These are phyloP conservation scores for Mechanitis mazaeus DNA, from an alignment of 2,888 invertebrate genomes.

Conservation along the genomic window DNA sequence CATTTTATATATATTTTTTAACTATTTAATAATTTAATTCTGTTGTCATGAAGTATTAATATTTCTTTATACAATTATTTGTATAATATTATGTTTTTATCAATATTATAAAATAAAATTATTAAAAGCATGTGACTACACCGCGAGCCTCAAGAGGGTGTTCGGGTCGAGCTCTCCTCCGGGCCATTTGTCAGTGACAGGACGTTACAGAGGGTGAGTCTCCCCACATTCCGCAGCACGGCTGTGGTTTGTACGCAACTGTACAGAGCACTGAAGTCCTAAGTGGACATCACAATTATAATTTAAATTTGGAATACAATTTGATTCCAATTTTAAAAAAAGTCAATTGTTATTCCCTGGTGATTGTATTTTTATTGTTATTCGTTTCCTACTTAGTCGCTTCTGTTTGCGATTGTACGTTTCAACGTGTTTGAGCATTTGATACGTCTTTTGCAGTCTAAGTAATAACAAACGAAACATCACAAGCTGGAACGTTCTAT, in stretches of 20 bases:
- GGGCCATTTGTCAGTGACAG: conserved; percentile 76
- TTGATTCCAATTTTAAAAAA: conserved; percentile 13
- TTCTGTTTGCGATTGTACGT: background rate
- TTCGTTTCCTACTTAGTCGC: background rate
- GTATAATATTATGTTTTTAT: no score
- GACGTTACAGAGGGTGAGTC: conserved; percentile 53
- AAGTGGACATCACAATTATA: conserved; percentile 29
- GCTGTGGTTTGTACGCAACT: conserved; percentile 57
- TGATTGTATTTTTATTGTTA: background rate
- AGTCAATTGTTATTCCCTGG: background rate
- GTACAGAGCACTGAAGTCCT: conserved; percentile 42
- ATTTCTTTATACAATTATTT: no score
- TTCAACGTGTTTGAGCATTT: no score
- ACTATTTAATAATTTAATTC: no score
- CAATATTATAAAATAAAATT: conserved; percentile 8
- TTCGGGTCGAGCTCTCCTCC: conserved; percentile 69
- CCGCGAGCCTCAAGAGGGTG: conserved; percentile 58
- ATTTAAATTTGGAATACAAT: conserved; percentile 16
- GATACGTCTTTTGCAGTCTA: no score
- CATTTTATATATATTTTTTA: no score
- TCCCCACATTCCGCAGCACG: conserved; percentile 50
- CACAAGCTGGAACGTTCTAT: no score
- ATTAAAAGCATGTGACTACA: conserved; percentile 26
- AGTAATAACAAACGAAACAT: no score
- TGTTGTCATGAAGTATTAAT: no score